A percentile compares a stretch with the other conserved stretches of the same genome.
phyloP scores from a whole-genome alignment of 2,888 invertebrate genomes.

The Cephalotes varians region DNA sequence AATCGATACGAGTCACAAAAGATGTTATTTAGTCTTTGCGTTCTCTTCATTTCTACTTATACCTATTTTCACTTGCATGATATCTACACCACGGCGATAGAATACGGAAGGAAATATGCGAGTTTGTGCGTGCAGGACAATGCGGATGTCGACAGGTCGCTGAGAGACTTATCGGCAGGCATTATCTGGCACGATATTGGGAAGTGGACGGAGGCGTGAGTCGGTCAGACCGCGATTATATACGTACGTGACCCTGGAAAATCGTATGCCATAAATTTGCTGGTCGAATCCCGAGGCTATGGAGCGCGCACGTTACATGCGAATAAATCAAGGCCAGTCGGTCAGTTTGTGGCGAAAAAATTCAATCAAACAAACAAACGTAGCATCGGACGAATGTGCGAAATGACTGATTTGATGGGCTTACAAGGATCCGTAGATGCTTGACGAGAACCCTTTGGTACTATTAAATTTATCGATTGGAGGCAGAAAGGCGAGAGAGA shows the following conservation, averaged over 20 bases:
- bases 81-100: neutral
- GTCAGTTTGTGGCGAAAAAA: slow-evolving; percentile 30
- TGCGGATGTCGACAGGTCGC: slow-evolving; percentile 12
- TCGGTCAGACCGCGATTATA: slow-evolving; percentile 25
- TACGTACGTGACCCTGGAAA: slow-evolving; percentile 36
- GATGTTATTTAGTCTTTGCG: neutral
- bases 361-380: slow-evolving; percentile 48
- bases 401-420: neutral
- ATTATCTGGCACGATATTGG: slow-evolving; percentile 35
- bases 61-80: neutral
- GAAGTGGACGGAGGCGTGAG: slow-evolving; percentile 15
- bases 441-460: neutral
- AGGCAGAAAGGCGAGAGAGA: neutral
- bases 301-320: neutral
- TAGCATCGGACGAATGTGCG: slow-evolving; percentile 7
- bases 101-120: slow-evolving; percentile 4
- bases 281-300: neutral
- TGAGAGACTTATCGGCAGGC: slow-evolving; percentile 26
- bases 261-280: slow-evolving; percentile 52
- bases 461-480: slow-evolving; percentile 21
- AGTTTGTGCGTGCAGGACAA: slow-evolving; percentile 8
- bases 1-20: neutral
- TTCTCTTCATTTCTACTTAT: neutral
- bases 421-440: neutral
- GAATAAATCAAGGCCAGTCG: slow-evolving; percentile 37